Conservation (phyloP, 2,113 vertebrate species). For the Perca schrenkii region DNA sequence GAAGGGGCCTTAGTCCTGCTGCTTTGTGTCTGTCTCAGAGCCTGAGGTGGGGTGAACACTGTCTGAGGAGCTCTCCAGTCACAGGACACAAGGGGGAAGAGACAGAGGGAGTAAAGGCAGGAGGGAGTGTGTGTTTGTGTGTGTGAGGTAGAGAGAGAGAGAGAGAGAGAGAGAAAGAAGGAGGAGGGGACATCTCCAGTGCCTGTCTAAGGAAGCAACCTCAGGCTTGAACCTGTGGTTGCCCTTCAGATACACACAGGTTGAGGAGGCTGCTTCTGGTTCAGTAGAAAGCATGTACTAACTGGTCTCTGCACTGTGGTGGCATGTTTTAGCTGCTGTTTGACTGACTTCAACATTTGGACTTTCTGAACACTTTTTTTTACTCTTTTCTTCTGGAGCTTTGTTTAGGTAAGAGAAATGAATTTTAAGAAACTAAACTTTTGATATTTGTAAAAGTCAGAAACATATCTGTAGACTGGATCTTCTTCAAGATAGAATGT, state of each 20-base stretch:
- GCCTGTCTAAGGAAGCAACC: slow-evolving; percentile 80
- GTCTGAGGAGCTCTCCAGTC: slow-evolving; percentile 77
- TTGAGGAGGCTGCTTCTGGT: slow-evolving; percentile 69
- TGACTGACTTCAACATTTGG: slow-evolving; percentile 63
- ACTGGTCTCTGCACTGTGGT: slow-evolving; percentile 57
- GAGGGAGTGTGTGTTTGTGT: slow-evolving; percentile 39
- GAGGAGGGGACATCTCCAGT: slow-evolving; percentile 82
- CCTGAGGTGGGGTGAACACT: slow-evolving; percentile 80
- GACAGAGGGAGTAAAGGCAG: slow-evolving; percentile 70
- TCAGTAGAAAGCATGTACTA: slow-evolving; percentile 73
- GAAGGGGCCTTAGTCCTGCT: slow-evolving; percentile 80
- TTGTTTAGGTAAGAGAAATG: slow-evolving; percentile 58
- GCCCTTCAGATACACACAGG: slow-evolving; percentile 72
- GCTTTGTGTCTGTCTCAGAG: slow-evolving; percentile 75
- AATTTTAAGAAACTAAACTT: slow-evolving; percentile 25
- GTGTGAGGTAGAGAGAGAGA: neutral
- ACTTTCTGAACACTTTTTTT: slow-evolving; percentile 61
- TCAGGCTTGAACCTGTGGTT: slow-evolving; percentile 80
- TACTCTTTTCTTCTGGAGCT: slow-evolving; percentile 63
- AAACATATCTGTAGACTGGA: neutral
- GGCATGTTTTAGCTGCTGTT: slow-evolving; percentile 68
- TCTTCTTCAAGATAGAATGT: neutral
- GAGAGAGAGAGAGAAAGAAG: slow-evolving; percentile 36
- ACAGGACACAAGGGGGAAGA: slow-evolving; percentile 78
- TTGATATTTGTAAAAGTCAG: neutral